Base-by-base conservation (phyloP, 2,888 invertebrate genomes). In the Erebia aethiops region DNA sequence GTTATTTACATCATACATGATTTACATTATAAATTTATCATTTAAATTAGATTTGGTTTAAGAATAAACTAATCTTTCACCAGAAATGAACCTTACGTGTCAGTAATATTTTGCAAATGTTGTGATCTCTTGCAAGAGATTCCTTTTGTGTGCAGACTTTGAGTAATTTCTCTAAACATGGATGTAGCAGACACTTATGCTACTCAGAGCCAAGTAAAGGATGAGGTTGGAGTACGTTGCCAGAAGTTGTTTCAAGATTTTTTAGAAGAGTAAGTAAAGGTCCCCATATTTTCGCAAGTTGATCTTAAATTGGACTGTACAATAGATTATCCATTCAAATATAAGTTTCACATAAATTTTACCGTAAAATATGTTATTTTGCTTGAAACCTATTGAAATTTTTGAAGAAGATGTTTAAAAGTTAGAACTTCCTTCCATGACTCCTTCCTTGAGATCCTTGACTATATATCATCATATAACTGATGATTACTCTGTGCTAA, bases 241-340 rank as follows among this genome's bases (percentile, higher is more conserved):
- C 99, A 99, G 87, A 98, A 98, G 88, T 93, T 99, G 57, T 99
- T 99, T 87, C 98, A 98, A 85, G 98, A 98, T 87, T 99, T 99
- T 83, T 94, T 99, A 41, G 98, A 98, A 89, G 98, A 98, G 98
- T 99, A 88, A 95, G 96, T 94, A 73, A 46, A 72, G 18, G 51
- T 61, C 67, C 21, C 58, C 14, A 8, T 51, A 54, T 18, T 16
- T 2, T 13, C 13, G 46, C 46, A 35, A 35, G 35, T 35, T 35
- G 5, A 1, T 35, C 35, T 35, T 5, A 35, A 1, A 26, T 26
- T 26, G 26, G 26, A 3, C 26, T 26, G 3, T 26, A 26, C 1
- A 26, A 26, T 26, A 26, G 26, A 3, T 26, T 26, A 26, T 26
- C 26, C 26, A 26, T 26, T 3, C 26, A 26, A 26, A 26, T 26